Conservation (phyloP, 1,140 invertebrate genomes). For the Meloidogyne floridensis region DNA sequence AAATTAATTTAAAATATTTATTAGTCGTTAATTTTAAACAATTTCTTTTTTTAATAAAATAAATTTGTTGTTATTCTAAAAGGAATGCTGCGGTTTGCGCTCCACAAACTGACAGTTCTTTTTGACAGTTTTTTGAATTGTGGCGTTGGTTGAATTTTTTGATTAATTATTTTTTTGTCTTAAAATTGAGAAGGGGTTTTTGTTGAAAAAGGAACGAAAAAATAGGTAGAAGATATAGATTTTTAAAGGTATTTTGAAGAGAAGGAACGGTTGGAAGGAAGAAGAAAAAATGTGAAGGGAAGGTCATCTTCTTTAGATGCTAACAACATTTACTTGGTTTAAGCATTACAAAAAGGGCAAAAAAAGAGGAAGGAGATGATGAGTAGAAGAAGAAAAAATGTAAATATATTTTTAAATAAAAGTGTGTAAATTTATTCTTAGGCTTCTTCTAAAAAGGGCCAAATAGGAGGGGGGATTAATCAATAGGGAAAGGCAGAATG, state of each 20-base stretch:
- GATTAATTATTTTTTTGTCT: slow-evolving; percentile 4
- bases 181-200: neutral
- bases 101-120: neutral
- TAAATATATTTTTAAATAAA: no score
- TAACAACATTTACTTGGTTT: neutral
- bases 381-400: neutral
- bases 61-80: neutral
- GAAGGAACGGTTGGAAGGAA: neutral
- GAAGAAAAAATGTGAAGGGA: neutral
- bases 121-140: neutral
- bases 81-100: neutral
- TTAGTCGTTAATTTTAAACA: neutral
- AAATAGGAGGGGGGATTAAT: neutral
- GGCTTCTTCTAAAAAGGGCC: neutral
- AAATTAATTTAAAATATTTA: neutral
- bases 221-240: neutral
- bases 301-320: neutral
- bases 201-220: slow-evolving; percentile 5
- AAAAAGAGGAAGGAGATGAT: neutral
- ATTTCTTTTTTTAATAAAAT: neutral
- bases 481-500: neutral
- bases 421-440: neutral
- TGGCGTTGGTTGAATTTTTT: slow-evolving; percentile 8
- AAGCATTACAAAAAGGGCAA: neutral
- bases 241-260: neutral